Conservation (phyloP, 2,113 vertebrate species). For the Noctilio leporinus region DNA sequence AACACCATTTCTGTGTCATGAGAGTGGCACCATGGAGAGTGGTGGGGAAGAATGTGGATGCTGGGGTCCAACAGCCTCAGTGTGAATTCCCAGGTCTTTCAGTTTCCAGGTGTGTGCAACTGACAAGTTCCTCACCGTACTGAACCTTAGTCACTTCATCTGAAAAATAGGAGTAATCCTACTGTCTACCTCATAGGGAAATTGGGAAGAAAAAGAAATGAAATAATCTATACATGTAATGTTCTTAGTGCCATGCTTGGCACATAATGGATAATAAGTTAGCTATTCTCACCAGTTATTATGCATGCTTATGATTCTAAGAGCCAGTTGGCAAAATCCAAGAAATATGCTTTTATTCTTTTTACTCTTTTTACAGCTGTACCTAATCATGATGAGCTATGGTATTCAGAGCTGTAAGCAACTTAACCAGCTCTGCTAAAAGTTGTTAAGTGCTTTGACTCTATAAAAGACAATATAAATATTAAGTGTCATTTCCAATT, state of each 20-base stretch:
- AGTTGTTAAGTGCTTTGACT: slow-evolving; percentile 30
- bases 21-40: not conserved
- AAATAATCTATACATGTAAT: not conserved
- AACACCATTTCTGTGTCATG: not conserved
- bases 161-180: not conserved
- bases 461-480: not conserved
- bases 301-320: not conserved
- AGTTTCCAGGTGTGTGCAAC: not conserved
- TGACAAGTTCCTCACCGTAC: not conserved
- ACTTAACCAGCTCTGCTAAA: slow-evolving; percentile 7
- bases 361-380: not conserved
- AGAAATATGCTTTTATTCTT: not conserved
- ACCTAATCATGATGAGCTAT: not conserved
- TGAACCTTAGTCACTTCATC: not conserved
- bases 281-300: not conserved
- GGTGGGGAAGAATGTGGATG: rapidly evolving
- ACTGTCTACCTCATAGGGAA: not conserved
- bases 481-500: slow-evolving; percentile 17
- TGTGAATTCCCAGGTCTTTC: not conserved
- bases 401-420: slow-evolving; percentile 8
- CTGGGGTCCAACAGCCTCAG: not conserved
- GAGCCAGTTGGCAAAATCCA: not conserved
- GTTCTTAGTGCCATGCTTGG: not conserved
- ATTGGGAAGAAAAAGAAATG: not conserved
- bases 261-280: not conserved